Evolutionary conservation across 2,888 invertebrate species (phyloP), one percentile per base, ranked within the genome.

Genomic region (Tortrix viridana): DNA sequence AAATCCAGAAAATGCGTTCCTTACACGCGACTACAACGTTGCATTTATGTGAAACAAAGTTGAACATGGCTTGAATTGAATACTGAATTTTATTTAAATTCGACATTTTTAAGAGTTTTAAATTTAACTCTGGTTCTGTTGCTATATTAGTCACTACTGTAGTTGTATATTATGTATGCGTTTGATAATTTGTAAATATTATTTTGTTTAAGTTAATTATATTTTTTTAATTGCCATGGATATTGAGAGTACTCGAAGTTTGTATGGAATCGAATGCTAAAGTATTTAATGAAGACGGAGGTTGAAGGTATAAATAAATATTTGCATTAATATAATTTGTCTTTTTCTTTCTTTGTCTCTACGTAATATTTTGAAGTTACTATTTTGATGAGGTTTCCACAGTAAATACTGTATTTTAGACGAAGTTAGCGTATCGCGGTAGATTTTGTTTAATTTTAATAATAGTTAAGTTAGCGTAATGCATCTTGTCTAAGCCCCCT

Each of bases 161-260:
- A 89, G 87, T 84, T 91, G 88, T 90, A 88, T 90, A 86, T 86
- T 90, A 84, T 91, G 79, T 90, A 87, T 88, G 84, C 75, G 82
- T 80, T 83, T 80, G 84, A 81, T 88, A 80, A 89, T 89, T 89
- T 92, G 91, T 91, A 92, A 91, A 91, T 92, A 91, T 85, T 85
- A 80, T 81, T 83, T 85, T 81, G 16, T 41, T 58, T 88, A 89
- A 88, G 85, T 89, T 90, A 88, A 87, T 84, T 84, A 72, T 80
- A 76, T 83, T 85, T 83, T 84, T 85, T 87, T 85, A 81, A 86
- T 86, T 91, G 92, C 92, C 92, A 91, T 89, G 82, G 80, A 81
- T 87, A 82, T 85, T 82, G 85, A 81, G 81, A 83, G 82, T 86
- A 86, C 81, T 85, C 82, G 80, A 72, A 78, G 79, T 86, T 85